A percentile compares a stretch with the other conserved stretches of the same genome.
Conservation (phyloP, 1,140 invertebrate genomes). For the Ericerus pela region DNA sequence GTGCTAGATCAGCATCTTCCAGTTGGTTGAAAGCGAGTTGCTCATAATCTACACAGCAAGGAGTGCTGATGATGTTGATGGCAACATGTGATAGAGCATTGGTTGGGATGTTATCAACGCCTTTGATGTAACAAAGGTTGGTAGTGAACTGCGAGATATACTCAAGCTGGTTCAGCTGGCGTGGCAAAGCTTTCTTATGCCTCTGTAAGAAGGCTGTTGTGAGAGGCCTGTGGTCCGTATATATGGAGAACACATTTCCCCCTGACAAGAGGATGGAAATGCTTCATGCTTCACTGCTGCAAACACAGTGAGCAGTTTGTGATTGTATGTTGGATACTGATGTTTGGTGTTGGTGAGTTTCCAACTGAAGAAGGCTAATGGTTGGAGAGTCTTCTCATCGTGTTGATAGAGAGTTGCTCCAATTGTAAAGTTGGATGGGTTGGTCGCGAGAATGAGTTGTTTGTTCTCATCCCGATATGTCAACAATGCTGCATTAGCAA, state of each 20-base stretch:
- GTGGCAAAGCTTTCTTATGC: constrained; percentile 23
- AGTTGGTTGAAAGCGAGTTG: neutral
- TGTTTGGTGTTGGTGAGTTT: constrained; percentile 25
- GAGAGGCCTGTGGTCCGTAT: constrained; percentile 29
- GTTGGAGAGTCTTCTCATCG: constrained; percentile 21
- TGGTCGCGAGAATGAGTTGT: constrained; percentile 7
- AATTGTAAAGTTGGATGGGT: constrained; percentile 24
- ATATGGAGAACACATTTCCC: constrained; percentile 23
- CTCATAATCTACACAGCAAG: neutral
- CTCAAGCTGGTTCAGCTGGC: constrained; percentile 26
- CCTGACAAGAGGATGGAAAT: constrained; percentile 28
- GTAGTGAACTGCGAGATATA: constrained; percentile 22
- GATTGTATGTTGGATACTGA: constrained; percentile 28
- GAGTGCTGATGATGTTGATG: neutral
- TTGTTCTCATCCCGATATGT: neutral
- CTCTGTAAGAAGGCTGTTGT: constrained; percentile 24
- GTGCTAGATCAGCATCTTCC: neutral
- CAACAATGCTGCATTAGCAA: constrained; percentile 20
- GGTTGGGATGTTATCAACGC: neutral
- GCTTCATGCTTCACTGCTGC: constrained; percentile 21
- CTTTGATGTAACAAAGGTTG: neutral
- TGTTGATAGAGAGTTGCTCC: constrained; percentile 30
- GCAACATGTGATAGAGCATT: neutral
- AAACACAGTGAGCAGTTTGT: constrained; percentile 29
- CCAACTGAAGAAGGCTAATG: constrained; percentile 31